A percentile compares a stretch with the other conserved stretches of the same genome.
phyloP scores from a whole-genome alignment of 2,888 invertebrate genomes.

The Acheta domesticus region DNA sequence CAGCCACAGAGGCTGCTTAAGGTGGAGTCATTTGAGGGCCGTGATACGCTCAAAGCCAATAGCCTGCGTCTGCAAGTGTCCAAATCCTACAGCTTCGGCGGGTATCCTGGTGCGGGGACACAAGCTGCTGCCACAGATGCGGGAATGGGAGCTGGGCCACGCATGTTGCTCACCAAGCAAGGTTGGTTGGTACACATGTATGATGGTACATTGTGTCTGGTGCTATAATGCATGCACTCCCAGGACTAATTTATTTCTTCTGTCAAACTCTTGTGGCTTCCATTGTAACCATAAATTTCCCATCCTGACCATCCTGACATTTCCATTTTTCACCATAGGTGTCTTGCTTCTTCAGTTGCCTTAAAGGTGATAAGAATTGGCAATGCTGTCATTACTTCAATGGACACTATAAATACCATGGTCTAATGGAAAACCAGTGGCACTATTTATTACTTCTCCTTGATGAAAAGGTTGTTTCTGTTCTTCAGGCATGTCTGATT shows the following conservation, averaged over 20 bases:
- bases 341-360: constrained; percentile 27
- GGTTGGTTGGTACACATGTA: constrained; percentile 51
- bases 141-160: constrained; percentile 53
- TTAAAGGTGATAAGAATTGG: constrained; percentile 22
- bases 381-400: too few species aligned
- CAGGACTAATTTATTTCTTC: constrained; percentile 22
- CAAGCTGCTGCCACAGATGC: constrained; percentile 40
- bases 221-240: constrained; percentile 6
- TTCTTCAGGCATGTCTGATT: too few species aligned
- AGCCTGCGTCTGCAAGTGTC: constrained; percentile 58
- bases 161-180: constrained; percentile 70
- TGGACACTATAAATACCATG: too few species aligned
- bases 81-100: constrained; percentile 86
- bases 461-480: too few species aligned
- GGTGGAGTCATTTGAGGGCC: constrained; percentile 53
- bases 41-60: constrained; percentile 49
- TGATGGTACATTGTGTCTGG: not conserved
- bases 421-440: too few species aligned
- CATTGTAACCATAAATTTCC: too few species aligned
- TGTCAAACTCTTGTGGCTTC: too few species aligned
- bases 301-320: too few species aligned
- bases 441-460: too few species aligned
- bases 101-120: constrained; percentile 58
- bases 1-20: constrained; percentile 49
- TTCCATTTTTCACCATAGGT: too few species aligned